These are phyloP conservation scores for Rhodophaea formosa DNA, from an alignment of 2,888 invertebrate species.

Conservation along the genomic window DNA sequence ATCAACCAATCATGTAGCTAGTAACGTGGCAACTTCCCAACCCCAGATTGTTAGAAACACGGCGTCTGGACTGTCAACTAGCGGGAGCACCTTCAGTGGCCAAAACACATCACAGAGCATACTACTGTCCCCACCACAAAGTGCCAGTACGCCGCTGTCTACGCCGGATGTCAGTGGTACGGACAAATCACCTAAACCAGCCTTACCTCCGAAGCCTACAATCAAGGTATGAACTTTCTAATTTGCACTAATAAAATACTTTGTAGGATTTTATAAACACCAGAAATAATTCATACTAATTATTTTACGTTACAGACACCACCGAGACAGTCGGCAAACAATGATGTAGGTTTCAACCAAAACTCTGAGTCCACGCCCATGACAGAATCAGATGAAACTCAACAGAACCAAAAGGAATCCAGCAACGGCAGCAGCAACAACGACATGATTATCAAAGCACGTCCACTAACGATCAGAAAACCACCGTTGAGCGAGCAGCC, in stretches of 20 bases:
- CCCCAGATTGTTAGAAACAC: constrained; percentile 77
- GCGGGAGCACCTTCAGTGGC: constrained; percentile 68
- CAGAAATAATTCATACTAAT: constrained; percentile 5
- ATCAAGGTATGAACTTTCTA: constrained; percentile 68
- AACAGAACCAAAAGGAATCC: constrained; percentile 67
- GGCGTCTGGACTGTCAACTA: constrained; percentile 72
- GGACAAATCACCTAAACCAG: constrained; percentile 85
- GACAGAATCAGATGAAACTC: constrained; percentile 57
- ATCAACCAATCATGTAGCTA: constrained; percentile 70
- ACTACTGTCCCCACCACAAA: constrained; percentile 82
- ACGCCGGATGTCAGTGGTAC: constrained; percentile 77
- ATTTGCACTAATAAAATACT: background rate
- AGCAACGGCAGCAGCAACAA: constrained; percentile 59
- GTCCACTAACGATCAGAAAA: constrained; percentile 91
- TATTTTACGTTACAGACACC: constrained; percentile 60
- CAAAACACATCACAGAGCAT: constrained; percentile 70
- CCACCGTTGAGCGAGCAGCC: constrained; percentile 91
- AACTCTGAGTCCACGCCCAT: constrained; percentile 59
- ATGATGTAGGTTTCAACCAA: constrained; percentile 58
- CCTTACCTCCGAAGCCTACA: constrained; percentile 91
- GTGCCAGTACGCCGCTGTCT: constrained; percentile 81
- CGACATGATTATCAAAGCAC: constrained; percentile 86
- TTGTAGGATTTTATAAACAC: background rate
- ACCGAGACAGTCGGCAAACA: constrained; percentile 76
- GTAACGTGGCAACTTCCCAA: constrained; percentile 72